Evolutionary conservation across 2,113 vertebrate species (phyloP), one percentile per base, ranked within the genome.

Genomic region (Toxostoma redivivum): DNA sequence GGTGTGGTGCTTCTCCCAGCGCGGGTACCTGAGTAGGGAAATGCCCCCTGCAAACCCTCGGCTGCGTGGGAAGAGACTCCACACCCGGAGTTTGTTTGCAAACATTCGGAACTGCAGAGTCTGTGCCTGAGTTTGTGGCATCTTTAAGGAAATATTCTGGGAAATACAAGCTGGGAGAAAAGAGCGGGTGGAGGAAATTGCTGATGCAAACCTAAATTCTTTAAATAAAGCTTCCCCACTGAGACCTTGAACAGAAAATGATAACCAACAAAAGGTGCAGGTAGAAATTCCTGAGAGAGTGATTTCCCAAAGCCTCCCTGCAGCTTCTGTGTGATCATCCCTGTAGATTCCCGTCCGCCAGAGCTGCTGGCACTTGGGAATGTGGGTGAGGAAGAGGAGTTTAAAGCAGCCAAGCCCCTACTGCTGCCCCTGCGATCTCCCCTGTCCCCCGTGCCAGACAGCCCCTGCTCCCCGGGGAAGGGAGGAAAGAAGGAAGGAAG

Each of bases 51-150:
- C 10, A 21, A 12, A 0, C 31, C 86, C 80, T 30, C 1, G 9
- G 8, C 77, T 50, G 81, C 2, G 2, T 24, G 62, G 60, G 77
- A 66, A 45, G 37, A 48, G 17, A 38, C 51, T 81, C 64, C 3
- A 6, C 38, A 10, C 69, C 2, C 12, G n/a, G 81, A 89, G 86
- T 89, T 91, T 95, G 94, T 94, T 92, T 92, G 93, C 95, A 92
- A 96, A 96, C 86, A 94, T 12, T 38, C 0, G 21, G 53, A 71
- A 31, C 35, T 10, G 35, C 51, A 2, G 58, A 67, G 83, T 40
- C 10, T 25, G 12, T 8, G 33, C 38, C 56, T 7, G 81, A 92
- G 76, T 69, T 86, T 48, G 57, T 56, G 54, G 31, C 57, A 10
- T 45, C 69, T 50, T 64, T 53, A 42, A 84, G 92, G 71, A 60